Evolutionary conservation across 1,140 invertebrate species (phyloP), one percentile per base, ranked within the genome.

Genomic region (Adelges cooleyi): DNA sequence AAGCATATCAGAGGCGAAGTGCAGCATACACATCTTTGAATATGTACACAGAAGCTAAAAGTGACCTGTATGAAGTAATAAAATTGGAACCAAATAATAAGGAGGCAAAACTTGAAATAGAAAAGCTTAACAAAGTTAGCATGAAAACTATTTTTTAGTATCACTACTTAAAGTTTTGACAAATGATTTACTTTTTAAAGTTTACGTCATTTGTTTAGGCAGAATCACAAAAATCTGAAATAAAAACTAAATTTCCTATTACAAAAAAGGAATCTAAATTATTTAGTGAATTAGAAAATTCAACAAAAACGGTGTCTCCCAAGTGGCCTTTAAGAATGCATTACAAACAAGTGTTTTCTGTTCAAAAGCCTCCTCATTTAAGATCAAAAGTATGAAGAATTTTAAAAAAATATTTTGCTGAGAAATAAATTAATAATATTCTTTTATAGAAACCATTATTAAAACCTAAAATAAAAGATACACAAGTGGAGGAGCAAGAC

Each of bases 1-100:
- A 92, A 75, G 87, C 88, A 2, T 84, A 86, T 71, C 82, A 87
- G 68, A 78, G 90, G 49, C 75, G 89, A 69, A 89, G 84, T 3
- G 78, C 79, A 17, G 86, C 86, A 1, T 77, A 86, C 69, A 80
- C 84, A 59, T 77, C 75, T 53, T 72, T 87, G 23, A 77, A 80
- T 67, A 80, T 83, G 70, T 77, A 79, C 18, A 70, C 79, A 15
- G 77, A 84, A 18, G 89, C 90, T 0, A 79, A 80, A 68, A 68
- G 76, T 38, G 89, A 91, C 72, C 78, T 87, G 59, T 72, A 78
- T 54, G 79, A 79, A 70, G 77, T 89, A 0, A 72, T 91, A 20
- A 75, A 79, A 71, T 70, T 90, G 22, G 87, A 91, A 72, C 86
- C 88, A 0, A 76, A 81, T 9, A 91, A 90, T 17, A 59, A 68